These are phyloP conservation scores for Cherax destructor DNA, from an alignment of 1,140 invertebrate species.

Conservation along the genomic window DNA sequence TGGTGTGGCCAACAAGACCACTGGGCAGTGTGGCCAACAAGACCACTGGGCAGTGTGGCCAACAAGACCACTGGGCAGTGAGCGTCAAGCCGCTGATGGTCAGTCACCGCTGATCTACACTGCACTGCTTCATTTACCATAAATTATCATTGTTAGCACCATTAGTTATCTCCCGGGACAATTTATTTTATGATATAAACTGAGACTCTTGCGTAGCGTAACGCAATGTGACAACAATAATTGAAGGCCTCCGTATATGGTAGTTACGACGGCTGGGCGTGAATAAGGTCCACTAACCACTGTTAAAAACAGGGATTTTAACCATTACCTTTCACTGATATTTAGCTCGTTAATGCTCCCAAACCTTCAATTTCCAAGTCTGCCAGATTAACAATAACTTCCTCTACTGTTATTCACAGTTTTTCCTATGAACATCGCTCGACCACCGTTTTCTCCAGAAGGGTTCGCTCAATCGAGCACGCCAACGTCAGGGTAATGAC, in stretches of 20 bases:
- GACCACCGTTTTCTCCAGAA: background rate
- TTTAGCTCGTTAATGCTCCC: slow-evolving; percentile 57
- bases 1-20: background rate
- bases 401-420: slow-evolving; percentile 31
- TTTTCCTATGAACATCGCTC: slow-evolving; percentile 21
- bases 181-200: slow-evolving; percentile 38
- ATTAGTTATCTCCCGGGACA: slow-evolving; percentile 38
- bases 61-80: slow-evolving; percentile 20
- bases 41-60: background rate
- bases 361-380: slow-evolving; percentile 53
- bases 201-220: slow-evolving; percentile 32
- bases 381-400: slow-evolving; percentile 62
- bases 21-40: slow-evolving; percentile 14
- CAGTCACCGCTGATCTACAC: slow-evolving; percentile 12
- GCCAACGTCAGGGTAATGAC: too few relatives aligned
- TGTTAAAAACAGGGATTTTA: slow-evolving; percentile 56
- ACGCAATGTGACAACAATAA: slow-evolving; percentile 64
- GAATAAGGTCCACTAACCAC: slow-evolving; percentile 55
- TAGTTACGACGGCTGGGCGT: slow-evolving; percentile 43
- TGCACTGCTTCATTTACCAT: slow-evolving; percentile 23
- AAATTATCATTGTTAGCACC: slow-evolving; percentile 44
- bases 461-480: background rate
- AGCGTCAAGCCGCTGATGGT: background rate
- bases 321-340: slow-evolving; percentile 55
- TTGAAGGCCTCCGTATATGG: slow-evolving; percentile 57